Conservation (phyloP, 2,888 invertebrate species). For the Aspidiotus rigidus region DNA sequence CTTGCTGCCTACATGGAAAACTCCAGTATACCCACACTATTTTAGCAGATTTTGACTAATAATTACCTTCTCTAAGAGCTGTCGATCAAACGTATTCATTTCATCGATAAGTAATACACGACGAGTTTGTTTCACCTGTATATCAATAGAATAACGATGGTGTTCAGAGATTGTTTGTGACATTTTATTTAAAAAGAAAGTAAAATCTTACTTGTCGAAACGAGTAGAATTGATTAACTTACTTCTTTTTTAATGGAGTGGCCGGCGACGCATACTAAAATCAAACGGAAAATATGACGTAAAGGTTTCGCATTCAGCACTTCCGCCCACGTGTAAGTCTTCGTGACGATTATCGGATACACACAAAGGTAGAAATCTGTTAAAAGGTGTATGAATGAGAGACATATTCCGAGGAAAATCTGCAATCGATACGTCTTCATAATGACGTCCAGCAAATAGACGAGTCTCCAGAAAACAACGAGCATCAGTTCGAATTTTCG, state of each 20-base stretch:
- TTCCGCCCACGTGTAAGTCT: constrained; percentile 18
- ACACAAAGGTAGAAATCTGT: constrained; percentile 17
- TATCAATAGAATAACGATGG: no score
- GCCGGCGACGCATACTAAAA: constrained; percentile 10
- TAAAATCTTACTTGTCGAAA: no score
- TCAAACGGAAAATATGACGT: constrained; percentile 7
- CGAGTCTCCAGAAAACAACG: constrained; percentile 11
- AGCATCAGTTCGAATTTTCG: no score
- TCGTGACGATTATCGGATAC: constrained; percentile 15
- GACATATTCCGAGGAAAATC: constrained; percentile 17
- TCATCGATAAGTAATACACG: no score
- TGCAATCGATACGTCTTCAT: constrained; percentile 23
- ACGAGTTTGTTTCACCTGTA: no score
- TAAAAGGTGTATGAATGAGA: constrained; percentile 12
- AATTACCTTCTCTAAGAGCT: no score
- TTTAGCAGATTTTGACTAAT: no score
- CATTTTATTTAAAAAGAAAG: no score
- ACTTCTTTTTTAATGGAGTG: constrained; percentile 10
- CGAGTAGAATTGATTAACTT: background rate
- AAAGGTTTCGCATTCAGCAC: constrained; percentile 19
- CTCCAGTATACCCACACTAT: no score
- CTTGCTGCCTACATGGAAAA: no score
- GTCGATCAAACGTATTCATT: no score
- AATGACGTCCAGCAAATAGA: constrained; percentile 13
- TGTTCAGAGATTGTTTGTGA: no score